Percentiles rank a stretch among this genome's conserved stretches.
phyloP scores from a whole-genome alignment of 2,113 vertebrate genomes.

The Antechinus stuartii region DNA sequence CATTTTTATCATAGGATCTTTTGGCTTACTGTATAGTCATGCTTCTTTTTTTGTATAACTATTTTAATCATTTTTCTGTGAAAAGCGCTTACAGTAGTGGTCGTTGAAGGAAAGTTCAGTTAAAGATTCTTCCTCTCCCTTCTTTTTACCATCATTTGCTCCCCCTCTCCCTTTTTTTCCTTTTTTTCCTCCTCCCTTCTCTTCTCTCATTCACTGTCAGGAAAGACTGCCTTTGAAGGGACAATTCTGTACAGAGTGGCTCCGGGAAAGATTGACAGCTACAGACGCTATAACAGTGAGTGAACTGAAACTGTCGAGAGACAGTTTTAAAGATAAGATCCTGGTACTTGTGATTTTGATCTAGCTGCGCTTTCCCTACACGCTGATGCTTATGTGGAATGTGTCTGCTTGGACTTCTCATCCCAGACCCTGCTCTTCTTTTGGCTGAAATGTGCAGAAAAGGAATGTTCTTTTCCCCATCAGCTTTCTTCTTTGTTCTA shows the following conservation, averaged over 20 bases:
- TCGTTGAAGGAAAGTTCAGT: slow-evolving; percentile 82
- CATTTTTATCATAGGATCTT: slow-evolving; percentile 62
- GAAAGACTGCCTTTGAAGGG: slow-evolving; percentile 90
- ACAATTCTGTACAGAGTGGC: slow-evolving; percentile 88
- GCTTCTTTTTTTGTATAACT: slow-evolving; percentile 69
- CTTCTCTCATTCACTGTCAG: slow-evolving; percentile 87
- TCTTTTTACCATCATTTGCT: slow-evolving; percentile 85
- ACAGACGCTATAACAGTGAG: slow-evolving; percentile 91
- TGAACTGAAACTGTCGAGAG: slow-evolving; percentile 82
- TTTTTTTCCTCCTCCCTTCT: slow-evolving; percentile 80
- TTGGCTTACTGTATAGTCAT: slow-evolving; percentile 64
- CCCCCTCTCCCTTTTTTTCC: slow-evolving; percentile 72
- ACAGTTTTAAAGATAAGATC: slow-evolving; percentile 79
- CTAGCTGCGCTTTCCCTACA: slow-evolving; percentile 78
- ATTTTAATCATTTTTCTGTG: slow-evolving; percentile 79
- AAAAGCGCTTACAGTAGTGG: slow-evolving; percentile 78
- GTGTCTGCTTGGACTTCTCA: slow-evolving; percentile 73
- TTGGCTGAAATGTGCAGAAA: slow-evolving; percentile 73
- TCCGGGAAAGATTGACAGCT: slow-evolving; percentile 88
- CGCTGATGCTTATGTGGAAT: slow-evolving; percentile 75
- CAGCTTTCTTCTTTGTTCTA: slow-evolving; percentile 51
- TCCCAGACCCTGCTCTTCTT: slow-evolving; percentile 77
- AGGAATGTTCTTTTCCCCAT: slow-evolving; percentile 67
- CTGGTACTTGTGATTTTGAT: slow-evolving; percentile 79
- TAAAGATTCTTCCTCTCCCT: slow-evolving; percentile 87